Base-by-base conservation (phyloP, 2,888 invertebrate species). In the Ophion ventricosus region DNA sequence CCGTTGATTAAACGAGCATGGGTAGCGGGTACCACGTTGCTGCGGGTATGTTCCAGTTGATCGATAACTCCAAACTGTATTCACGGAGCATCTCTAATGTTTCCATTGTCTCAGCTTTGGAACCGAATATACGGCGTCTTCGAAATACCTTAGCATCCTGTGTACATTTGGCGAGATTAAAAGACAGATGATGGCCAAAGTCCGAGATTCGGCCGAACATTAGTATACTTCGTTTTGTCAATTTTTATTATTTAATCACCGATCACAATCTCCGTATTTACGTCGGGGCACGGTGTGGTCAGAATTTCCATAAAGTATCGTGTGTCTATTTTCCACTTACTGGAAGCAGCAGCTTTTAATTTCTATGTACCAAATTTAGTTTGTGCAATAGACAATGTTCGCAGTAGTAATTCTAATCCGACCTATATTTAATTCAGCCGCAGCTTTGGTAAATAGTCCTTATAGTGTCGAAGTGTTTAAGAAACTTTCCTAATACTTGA, bases 41-140 rank as follows among this genome's bases (percentile, higher is more conserved):
- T 83, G 84, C 84, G 86, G 84, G 88, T 85, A 87, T 85, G 89
- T 89, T 89, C 85, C 87, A 86, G 88, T 90, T 89, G 90, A 90
- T 90, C 90, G 89, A 90, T 90, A 86, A 82, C 88, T 88, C 85
- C 87, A 79, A 89, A 88, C 87, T 85, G 87, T 89, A 88, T 87
- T 90, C 90, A 87, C 85, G 81, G 88, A 88, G 88, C 90, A 90
- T 89, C 89, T 85, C 89, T 90, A 90, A 90, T 90, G 90, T 89
- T 88, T 87, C 89, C 84, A 90, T 90, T 90, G 90, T 90, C 90
- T 89, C 87, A 73, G 82, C 82, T 79, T 82, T 84, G 87, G 87
- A 83, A 77, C 86, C 49, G 89, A 88, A 89, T 87, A 88, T 87
- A 82, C 83, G 72, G 73, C 67, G 78, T 86, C 85, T 85, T 84